Percentiles rank a stretch among this genome's conserved stretches.
phyloP scores from a whole-genome alignment of 2,888 invertebrate genomes.

The Epistrophella euchroma region DNA sequence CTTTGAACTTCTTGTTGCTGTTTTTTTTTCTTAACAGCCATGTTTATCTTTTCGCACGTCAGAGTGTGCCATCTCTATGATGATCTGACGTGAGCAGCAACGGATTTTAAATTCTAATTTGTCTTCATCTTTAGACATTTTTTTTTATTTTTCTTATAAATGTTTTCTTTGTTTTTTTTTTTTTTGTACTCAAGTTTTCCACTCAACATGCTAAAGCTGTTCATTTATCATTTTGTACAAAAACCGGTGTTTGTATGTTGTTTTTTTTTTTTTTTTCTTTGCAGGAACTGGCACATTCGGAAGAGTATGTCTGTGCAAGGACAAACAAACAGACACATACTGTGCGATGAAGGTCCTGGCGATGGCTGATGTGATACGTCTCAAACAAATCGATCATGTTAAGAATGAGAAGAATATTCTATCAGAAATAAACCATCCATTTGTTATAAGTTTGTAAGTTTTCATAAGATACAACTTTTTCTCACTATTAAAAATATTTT shows the following conservation, averaged over 20 bases:
- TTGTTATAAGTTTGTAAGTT: conserved; percentile 96
- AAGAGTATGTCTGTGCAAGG: conserved; percentile 94
- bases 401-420: conserved; percentile 98
- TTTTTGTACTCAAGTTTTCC: conserved; percentile 15
- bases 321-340: conserved; percentile 91
- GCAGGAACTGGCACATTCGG: conserved; percentile 98
- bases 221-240: conserved; percentile 33
- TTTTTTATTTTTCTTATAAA: conserved; percentile 7
- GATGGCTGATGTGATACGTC: conserved; percentile 95
- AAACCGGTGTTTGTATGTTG: conserved; percentile 9
- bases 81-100: background rate
- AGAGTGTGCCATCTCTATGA: conserved; percentile 3
- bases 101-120: conserved; percentile 31
- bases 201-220: conserved; percentile 11
- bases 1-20: conserved; percentile 37
- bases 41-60: conserved; percentile 36
- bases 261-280: conserved; percentile 78
- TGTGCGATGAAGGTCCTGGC: conserved; percentile 97
- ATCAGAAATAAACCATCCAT: conserved; percentile 95
- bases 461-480: background rate
- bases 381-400: conserved; percentile 98
- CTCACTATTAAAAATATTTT: too few relatives aligned
- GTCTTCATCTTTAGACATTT: conserved; percentile 23
- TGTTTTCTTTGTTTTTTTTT: background rate
- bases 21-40: conserved; percentile 27